A percentile compares a stretch with the other conserved stretches of the same genome.
phyloP scores from a whole-genome alignment of 2,113 vertebrate species.

The Nyctereutes procyonoides region DNA sequence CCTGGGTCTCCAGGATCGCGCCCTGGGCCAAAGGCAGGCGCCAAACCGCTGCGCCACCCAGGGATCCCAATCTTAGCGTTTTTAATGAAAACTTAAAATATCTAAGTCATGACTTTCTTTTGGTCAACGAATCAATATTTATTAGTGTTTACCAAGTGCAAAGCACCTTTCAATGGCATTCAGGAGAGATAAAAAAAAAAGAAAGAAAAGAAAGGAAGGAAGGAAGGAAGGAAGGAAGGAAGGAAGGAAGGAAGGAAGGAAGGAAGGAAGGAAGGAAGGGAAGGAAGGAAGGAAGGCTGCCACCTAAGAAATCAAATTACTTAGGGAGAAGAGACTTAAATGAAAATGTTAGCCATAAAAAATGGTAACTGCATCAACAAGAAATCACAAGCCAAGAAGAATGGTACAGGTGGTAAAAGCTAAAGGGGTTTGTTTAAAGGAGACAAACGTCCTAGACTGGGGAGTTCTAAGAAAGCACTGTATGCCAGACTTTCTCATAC shows the following conservation, averaged over 20 bases:
- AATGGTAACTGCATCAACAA: not conserved
- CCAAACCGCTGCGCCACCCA: too few species aligned
- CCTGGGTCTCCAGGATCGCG: too few species aligned
- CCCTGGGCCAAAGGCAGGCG: too few species aligned
- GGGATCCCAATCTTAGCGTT: not conserved
- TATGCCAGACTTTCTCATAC: not conserved
- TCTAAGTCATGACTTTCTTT: not conserved
- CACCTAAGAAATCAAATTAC: conserved; percentile 17
- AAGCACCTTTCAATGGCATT: not conserved
- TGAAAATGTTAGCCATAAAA: not conserved
- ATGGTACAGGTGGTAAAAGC: not conserved
- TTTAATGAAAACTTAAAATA: conserved; percentile 35
- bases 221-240: not conserved
- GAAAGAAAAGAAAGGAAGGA: not conserved
- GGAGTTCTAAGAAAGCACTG: not conserved
- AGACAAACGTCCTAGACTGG: not conserved
- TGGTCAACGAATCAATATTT: not conserved
- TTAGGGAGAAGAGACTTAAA: not conserved
- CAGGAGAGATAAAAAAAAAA: not conserved
- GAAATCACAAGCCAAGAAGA: conserved; percentile 1
- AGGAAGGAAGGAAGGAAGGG: not conserved
- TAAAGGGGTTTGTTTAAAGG: conserved; percentile 31
- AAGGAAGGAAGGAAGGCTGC: not conserved
- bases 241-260: too few species aligned
- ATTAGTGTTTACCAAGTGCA: not conserved